Conservation (phyloP, 2,888 invertebrate genomes). For the Schizotus pectinicornis region DNA sequence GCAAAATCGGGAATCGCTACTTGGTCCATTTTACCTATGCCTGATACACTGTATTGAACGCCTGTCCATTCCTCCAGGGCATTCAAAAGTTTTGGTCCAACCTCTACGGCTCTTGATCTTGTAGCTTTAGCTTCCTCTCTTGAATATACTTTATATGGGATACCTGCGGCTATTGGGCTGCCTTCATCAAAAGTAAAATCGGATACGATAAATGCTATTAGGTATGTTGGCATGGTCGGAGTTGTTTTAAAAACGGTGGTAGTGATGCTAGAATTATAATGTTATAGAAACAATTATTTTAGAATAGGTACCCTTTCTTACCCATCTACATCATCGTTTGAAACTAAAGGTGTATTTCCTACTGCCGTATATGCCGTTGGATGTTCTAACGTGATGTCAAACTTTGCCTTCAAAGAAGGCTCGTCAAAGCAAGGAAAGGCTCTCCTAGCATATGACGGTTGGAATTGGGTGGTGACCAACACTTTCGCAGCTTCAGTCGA, state of each 20-base stretch:
- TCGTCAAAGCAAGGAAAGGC: conserved; percentile 84
- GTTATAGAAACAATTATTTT: not conserved
- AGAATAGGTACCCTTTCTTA: not conserved
- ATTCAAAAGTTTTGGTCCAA: conserved; percentile 33
- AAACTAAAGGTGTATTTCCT: conserved; percentile 28
- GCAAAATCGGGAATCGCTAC: conserved; percentile 86
- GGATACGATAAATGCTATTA: conserved; percentile 84
- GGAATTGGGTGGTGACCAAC: conserved; percentile 71
- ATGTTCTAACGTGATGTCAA: conserved; percentile 57
- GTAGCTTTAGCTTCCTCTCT: conserved; percentile 23
- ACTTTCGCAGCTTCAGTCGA: conserved; percentile 42
- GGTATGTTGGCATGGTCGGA: conserved; percentile 80
- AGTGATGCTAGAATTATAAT: not conserved
- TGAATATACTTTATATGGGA: conserved; percentile 40
- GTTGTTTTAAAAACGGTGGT: conserved; percentile 53
- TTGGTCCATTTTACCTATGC: conserved; percentile 76
- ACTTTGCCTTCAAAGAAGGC: conserved; percentile 57
- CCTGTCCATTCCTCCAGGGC: conserved; percentile 36
- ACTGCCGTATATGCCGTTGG: conserved; percentile 40
- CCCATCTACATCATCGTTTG: not conserved
- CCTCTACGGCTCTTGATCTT: conserved; percentile 33
- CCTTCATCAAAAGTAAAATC: conserved; percentile 64
- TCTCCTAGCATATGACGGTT: conserved; percentile 69
- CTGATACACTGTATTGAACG: conserved; percentile 33
- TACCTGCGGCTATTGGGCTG: conserved; percentile 10